Evolutionary conservation across 2,113 vertebrate genomes (phyloP).

Genomic region (Phrynocephalus versicolor): DNA sequence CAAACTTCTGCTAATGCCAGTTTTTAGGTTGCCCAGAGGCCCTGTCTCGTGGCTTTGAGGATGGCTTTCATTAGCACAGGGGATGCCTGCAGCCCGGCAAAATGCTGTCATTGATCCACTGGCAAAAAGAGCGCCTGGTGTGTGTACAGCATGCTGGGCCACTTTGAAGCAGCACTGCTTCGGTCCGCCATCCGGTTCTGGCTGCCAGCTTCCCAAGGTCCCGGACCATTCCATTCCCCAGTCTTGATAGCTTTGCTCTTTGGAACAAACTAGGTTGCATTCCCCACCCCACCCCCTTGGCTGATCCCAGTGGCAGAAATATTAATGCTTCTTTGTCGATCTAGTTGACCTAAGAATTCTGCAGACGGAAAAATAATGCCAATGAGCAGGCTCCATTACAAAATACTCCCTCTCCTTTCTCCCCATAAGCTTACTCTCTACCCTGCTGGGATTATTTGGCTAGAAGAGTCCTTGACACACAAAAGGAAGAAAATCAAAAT

Average conservation of each 20-base stretch:
- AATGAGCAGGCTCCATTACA: constrained; percentile 45
- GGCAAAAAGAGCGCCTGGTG: constrained; percentile 66
- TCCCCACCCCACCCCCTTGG: too few species aligned
- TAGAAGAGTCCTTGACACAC: constrained; percentile 27
- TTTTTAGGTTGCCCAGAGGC: constrained; percentile 77
- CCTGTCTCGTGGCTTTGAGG: constrained; percentile 74
- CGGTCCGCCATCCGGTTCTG: constrained; percentile 70
- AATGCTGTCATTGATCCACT: constrained; percentile 80
- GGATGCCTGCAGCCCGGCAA: constrained; percentile 74
- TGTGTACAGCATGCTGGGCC: constrained; percentile 74
- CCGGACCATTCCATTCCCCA: constrained; percentile 67
- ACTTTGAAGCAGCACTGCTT: constrained; percentile 79
- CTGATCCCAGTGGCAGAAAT: constrained; percentile 71
- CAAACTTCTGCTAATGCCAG: constrained; percentile 74
- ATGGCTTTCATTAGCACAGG: constrained; percentile 79
- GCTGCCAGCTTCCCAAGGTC: constrained; percentile 63
- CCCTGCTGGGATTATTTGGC: constrained; percentile 35
- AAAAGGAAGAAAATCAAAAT: too few species aligned
- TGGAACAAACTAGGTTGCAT: constrained; percentile 67
- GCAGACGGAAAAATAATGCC: constrained; percentile 63
- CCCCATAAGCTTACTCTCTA: neutral
- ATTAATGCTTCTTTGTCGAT: constrained; percentile 79
- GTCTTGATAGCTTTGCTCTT: constrained; percentile 60
- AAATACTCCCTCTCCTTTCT: neutral
- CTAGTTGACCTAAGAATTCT: constrained; percentile 76